A percentile compares a stretch with the other conserved stretches of the same genome.
Conservation (phyloP, 2,888 invertebrate species). For the Cosmorhoe ocellata region DNA sequence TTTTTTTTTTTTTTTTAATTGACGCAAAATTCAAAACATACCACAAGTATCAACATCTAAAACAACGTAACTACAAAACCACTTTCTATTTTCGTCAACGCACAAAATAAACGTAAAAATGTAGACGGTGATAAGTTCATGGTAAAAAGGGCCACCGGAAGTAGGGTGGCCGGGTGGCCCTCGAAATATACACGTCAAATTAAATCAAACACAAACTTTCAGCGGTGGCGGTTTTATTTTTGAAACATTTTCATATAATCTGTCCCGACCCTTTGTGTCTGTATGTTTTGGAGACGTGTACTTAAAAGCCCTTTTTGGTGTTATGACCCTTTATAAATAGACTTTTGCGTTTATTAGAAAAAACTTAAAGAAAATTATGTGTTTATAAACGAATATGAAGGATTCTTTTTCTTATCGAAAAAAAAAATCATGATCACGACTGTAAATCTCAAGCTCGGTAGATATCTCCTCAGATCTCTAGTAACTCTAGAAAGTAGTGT, state of each 20-base stretch:
- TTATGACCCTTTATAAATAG: slow-evolving; percentile 19
- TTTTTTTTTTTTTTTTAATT: no score
- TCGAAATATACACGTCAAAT: slow-evolving; percentile 26
- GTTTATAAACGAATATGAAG: neutral
- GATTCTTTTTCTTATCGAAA: no score
- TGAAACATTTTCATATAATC: slow-evolving; percentile 34
- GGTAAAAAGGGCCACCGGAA: slow-evolving; percentile 1
- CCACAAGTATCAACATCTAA: no score
- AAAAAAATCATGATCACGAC: no score
- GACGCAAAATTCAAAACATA: no score
- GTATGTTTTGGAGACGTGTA: slow-evolving; percentile 25
- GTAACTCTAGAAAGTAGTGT: no score
- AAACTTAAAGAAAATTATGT: slow-evolving; percentile 8
- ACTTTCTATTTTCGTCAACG: no score
- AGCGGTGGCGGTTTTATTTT: slow-evolving; percentile 30
- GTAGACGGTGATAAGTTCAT: neutral
- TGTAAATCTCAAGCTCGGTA: no score
- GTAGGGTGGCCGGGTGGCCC: no score
- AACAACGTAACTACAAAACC: no score
- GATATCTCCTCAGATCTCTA: no score
- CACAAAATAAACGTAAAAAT: neutral
- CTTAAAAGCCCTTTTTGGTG: slow-evolving; percentile 19
- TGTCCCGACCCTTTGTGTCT: slow-evolving; percentile 26
- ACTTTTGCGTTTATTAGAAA: slow-evolving; percentile 12
- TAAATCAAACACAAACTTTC: slow-evolving; percentile 32